phyloP scores from a whole-genome alignment of 2,113 vertebrate genomes.

The Casuarius casuarius region DNA sequence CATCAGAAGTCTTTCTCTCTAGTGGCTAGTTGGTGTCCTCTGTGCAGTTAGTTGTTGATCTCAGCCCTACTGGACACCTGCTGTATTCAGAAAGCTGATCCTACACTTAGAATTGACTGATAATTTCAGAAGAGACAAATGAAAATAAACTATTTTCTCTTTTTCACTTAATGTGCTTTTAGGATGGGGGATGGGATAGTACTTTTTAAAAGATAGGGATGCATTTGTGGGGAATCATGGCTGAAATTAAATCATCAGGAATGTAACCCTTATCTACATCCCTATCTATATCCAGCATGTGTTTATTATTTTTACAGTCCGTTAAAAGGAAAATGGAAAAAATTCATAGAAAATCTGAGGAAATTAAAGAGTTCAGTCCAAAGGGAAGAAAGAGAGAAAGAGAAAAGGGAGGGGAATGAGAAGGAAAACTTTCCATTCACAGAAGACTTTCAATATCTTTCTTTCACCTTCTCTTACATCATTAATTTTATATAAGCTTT shows the following conservation, averaged over 20 bases:
- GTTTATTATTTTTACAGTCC: neutral
- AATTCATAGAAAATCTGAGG: neutral
- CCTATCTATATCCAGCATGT: neutral
- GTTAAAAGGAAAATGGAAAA: neutral
- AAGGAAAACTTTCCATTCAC: neutral
- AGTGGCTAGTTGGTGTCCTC: neutral
- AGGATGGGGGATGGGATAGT: too few relatives aligned
- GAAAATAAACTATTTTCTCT: neutral
- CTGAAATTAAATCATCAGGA: neutral
- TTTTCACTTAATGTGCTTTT: neutral
- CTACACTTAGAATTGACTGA: neutral
- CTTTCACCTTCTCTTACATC: neutral
- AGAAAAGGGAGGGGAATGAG: neutral
- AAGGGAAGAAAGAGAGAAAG: neutral
- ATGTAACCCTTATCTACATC: neutral
- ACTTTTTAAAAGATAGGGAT: neutral
- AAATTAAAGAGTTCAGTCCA: neutral
- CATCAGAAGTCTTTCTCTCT: neutral
- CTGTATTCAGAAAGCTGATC: neutral
- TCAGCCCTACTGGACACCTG: neutral
- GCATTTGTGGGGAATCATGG: neutral
- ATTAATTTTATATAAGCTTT: neutral
- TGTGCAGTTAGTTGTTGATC: neutral
- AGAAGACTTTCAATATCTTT: neutral
- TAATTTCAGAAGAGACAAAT: neutral